Evolutionary conservation across 2,888 invertebrate species (phyloP).

Genomic region (Pocota personata): DNA sequence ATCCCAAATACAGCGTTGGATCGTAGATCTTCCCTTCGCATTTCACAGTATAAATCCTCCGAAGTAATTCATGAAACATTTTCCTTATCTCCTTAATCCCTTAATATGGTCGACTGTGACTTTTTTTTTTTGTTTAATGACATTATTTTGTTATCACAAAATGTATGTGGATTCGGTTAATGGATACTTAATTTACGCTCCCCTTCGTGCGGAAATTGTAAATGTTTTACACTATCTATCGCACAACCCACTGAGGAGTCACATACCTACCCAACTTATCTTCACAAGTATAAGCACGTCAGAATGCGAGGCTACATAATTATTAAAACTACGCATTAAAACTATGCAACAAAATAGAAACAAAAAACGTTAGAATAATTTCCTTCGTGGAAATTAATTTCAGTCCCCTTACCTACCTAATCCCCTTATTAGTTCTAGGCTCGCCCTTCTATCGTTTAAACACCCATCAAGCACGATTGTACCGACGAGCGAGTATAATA

Average conservation of each 20-base stretch:
- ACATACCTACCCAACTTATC: background rate
- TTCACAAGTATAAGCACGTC: background rate
- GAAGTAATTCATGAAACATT: background rate
- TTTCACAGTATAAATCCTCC: background rate
- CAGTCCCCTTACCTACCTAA: background rate
- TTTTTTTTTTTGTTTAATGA: background rate
- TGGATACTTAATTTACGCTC: background rate
- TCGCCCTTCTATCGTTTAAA: background rate
- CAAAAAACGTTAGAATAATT: slow-evolving; percentile 40
- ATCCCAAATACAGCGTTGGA: background rate
- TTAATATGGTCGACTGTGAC: background rate
- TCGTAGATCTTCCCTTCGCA: background rate
- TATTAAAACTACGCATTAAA: background rate
- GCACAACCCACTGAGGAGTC: background rate
- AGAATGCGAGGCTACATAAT: background rate
- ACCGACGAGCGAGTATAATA: slow-evolving; percentile 27
- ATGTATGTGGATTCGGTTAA: slow-evolving; percentile 5
- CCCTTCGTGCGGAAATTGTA: background rate
- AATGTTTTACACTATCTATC: background rate
- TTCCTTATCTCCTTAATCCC: background rate
- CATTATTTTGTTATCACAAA: slow-evolving; percentile 7
- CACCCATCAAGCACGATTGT: slow-evolving; percentile 8
- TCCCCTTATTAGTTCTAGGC: background rate
- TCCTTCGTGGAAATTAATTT: slow-evolving; percentile 53
- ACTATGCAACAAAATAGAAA: background rate